Evolutionary conservation across 2,888 invertebrate genomes (phyloP), one percentile per base, ranked within the genome.

Genomic region (Standfussiana lucernea): DNA sequence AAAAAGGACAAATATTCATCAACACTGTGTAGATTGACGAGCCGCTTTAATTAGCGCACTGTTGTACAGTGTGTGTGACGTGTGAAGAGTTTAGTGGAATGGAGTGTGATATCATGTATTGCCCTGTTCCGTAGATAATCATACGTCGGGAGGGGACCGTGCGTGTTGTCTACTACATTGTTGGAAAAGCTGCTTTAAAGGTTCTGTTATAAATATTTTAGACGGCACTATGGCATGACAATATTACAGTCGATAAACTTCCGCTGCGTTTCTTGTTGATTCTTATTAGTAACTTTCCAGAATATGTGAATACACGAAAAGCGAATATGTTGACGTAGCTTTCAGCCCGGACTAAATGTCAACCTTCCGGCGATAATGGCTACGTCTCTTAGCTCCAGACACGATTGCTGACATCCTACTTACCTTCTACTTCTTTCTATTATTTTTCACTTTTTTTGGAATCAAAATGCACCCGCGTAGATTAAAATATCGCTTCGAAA

Each of bases 101-200:
- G 92, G 92, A 95, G 94, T 94, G 94, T 96, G 95, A 96, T 94
- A 93, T 94, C 92, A 94, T 93, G 91, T 96, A 92, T 96, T 96
- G 93, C 95, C 95, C 96, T 96, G 96, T 96, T 96, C 93, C 96
- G 93, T 97, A 97, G 96, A 96, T 96, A 95, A 93, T 94, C 95
- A 94, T 95, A 94, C 95, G 92, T 89, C 95, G 94, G 94, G 95
- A 93, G 95, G 94, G 94, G 95, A 95, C 94, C 96, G 94, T 94
- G 95, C 97, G 95, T 96, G 97, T 97, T 96, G 97, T 93, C 96
- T 97, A 92, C 96, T 95, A 92, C 96, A 95, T 97, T 95, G 96
- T 97, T 97, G 95, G 97, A 97, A 94, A 95, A 95, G 96, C 96
- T 96, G 95, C 96, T 97, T 95, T 93, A 96, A 95, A 96, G 96